Evolutionary conservation across 2,888 invertebrate genomes (phyloP).

Genomic region (Tineola bisselliella): DNA sequence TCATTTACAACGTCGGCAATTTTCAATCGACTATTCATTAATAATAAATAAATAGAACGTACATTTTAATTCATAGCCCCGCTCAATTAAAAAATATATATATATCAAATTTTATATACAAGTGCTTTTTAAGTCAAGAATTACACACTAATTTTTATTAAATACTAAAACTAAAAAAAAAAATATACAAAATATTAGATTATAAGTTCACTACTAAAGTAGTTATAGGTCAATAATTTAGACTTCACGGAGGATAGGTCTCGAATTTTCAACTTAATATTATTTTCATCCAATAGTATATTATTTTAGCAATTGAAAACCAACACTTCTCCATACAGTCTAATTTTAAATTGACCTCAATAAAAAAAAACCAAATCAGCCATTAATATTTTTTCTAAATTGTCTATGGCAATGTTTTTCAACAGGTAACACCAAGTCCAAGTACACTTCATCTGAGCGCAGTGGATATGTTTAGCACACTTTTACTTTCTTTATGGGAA

Average conservation of each 20-base stretch:
- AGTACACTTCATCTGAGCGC: conserved; percentile 64
- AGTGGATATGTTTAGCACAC: conserved; percentile 91
- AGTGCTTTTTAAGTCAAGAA: background rate
- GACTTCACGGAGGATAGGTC: too few species aligned
- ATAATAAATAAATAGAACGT: too few species aligned
- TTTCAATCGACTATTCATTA: too few species aligned
- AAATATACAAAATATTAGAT: background rate
- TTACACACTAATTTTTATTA: background rate
- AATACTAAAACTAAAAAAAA: background rate
- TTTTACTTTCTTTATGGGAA: conserved; percentile 93
- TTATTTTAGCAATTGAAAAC: too few species aligned
- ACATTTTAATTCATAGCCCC: background rate
- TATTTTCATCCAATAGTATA: too few species aligned
- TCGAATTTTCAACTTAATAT: too few species aligned
- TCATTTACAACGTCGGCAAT: too few species aligned
- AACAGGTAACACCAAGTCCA: background rate
- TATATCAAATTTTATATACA: background rate
- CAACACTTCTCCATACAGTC: too few species aligned
- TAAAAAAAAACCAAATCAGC: background rate
- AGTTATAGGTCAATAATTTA: too few species aligned
- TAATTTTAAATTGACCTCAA: too few species aligned
- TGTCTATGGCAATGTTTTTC: background rate
- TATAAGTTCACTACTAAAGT: background rate
- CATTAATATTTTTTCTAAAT: background rate
- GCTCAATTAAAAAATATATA: background rate